phyloP scores from a whole-genome alignment of 2,113 vertebrate genomes.

The Poeciliopsis occidentalis region DNA sequence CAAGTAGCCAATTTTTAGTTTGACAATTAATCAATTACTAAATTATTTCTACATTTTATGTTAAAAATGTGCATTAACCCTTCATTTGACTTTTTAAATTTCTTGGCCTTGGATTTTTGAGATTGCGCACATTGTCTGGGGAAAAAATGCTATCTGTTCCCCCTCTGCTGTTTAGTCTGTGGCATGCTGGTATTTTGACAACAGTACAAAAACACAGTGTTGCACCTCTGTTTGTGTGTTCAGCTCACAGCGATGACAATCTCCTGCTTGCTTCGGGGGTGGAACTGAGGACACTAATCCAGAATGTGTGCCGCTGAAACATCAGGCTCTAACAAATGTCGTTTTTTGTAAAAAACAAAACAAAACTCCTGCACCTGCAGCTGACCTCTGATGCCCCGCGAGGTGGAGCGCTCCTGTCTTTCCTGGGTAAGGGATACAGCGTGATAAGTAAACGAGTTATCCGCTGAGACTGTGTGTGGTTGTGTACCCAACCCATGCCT shows the following conservation, averaged over 20 bases:
- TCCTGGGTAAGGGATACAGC: conserved; percentile 53
- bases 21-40: too few relatives aligned
- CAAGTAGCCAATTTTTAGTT: too few relatives aligned
- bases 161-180: conserved; percentile 74
- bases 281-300: conserved; percentile 43
- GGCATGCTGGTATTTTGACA: conserved; percentile 73
- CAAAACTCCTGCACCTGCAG: conserved; percentile 48
- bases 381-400: conserved; percentile 57
- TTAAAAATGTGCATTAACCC: neutral
- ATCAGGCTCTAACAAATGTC: conserved; percentile 44
- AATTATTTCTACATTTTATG: neutral
- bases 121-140: neutral
- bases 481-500: conserved; percentile 63
- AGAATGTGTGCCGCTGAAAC: conserved; percentile 49
- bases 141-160: neutral
- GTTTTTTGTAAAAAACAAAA: conserved; percentile 33
- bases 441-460: conserved; percentile 62
- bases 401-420: conserved; percentile 17
- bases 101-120: neutral
- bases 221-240: conserved; percentile 54
- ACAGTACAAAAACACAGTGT: conserved; percentile 51
- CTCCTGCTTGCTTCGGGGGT: conserved; percentile 28
- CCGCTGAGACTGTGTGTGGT: conserved; percentile 18
- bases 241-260: conserved; percentile 40
- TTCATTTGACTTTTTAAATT: neutral